Evolutionary conservation across 2,797 vertebrate genomes (phyloP), one percentile per base, ranked within the genome.

Genomic region (Monodelphis domestica): DNA sequence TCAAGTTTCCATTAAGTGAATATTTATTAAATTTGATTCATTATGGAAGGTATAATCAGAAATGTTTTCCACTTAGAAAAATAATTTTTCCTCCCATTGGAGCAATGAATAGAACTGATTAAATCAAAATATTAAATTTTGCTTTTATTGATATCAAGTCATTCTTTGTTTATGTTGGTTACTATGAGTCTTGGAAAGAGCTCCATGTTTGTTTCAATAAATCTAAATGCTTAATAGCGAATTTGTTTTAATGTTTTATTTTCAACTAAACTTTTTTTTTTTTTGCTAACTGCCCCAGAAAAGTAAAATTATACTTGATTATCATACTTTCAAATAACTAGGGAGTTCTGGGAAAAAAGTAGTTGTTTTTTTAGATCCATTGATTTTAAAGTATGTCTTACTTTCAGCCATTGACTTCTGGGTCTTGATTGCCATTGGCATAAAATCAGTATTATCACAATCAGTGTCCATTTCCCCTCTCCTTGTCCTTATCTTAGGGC

Each of bases 1-100:
- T 95, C 30, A 24, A 59, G 59, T 63, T 94, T 91, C 90, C 52
- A 87, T 91, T 54, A 92, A 59, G 78, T 63, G n/a, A 63, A 63
- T 63, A 63, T 59, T 59, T 59, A 12, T 15, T 63, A 63, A 63
- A n/a, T 30, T 33, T 63, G 59, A 63, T 63, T 33, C 15, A n/a
- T n/a, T 14, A 12, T 63, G 12, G 30, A 33, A 63, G 12, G 57
- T 15, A 33, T 59, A n/a, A 15, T n/a, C 59, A 63, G 30, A 63
- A 59, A 63, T 63, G 33, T 63, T 63, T 15, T 63, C 59, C n/a
- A 63, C 12, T 63, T 33, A 63, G 59, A 29, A 63, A 63, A n/a
- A 63, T 12, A 33, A 33, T 29, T 57, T 54, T 57, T 57, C 57
- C 14, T 63, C 29, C 30, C 30, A 33, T 4, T 63, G 30, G 29